These are phyloP conservation scores for Bibio marci DNA, from an alignment of 2,888 invertebrate genomes.

Conservation along the genomic window DNA sequence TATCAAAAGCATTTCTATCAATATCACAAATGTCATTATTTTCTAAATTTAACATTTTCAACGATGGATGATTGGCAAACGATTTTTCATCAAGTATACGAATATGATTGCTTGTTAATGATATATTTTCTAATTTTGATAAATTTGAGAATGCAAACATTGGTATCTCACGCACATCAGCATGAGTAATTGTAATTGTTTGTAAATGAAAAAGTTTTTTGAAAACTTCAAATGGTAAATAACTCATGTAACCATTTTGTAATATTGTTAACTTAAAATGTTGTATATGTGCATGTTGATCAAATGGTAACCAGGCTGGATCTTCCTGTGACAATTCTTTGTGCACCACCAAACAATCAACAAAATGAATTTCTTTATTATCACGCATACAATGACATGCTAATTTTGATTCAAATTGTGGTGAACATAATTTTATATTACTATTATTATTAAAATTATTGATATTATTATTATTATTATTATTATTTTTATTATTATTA, in stretches of 20 bases:
- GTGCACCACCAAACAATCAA: slow-evolving; percentile 63
- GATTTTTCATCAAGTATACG: slow-evolving; percentile 47
- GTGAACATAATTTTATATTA: slow-evolving; percentile 19
- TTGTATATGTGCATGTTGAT: slow-evolving; percentile 50
- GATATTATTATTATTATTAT: background rate
- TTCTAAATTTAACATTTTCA: slow-evolving; percentile 51
- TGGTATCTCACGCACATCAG: slow-evolving; percentile 48
- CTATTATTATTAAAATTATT: background rate
- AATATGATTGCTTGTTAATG: slow-evolving; percentile 52
- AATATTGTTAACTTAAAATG: slow-evolving; percentile 56
- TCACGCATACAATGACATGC: slow-evolving; percentile 29
- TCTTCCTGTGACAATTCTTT: slow-evolving; percentile 48
- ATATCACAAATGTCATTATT: slow-evolving; percentile 62
- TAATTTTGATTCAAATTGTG: slow-evolving; percentile 27
- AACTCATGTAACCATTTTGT: slow-evolving; percentile 47
- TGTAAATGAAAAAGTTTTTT: slow-evolving; percentile 46
- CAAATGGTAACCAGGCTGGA: slow-evolving; percentile 56
- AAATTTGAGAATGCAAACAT: slow-evolving; percentile 59
- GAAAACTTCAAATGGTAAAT: slow-evolving; percentile 53
- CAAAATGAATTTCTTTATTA: slow-evolving; percentile 39
- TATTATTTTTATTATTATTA: slow-evolving; percentile 4
- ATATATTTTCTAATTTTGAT: slow-evolving; percentile 45
- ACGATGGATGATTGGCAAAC: slow-evolving; percentile 52
- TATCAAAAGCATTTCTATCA: slow-evolving; percentile 52
- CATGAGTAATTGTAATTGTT: slow-evolving; percentile 53